These are phyloP conservation scores for Sarcophaga variegata DNA, from an alignment of 2,888 invertebrate species.

Conservation along the genomic window DNA sequence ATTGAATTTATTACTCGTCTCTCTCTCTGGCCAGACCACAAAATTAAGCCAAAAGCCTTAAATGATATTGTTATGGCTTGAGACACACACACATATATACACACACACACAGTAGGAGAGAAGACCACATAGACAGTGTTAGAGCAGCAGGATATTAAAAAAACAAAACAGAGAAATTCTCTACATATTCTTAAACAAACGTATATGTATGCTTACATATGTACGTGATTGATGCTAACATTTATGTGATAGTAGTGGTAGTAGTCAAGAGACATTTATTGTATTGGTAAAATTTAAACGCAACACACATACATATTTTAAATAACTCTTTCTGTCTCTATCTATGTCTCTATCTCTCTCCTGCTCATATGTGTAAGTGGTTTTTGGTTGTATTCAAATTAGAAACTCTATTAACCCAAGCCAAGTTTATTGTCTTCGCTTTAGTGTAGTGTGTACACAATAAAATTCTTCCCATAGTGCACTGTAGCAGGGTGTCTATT, in stretches of 20 bases:
- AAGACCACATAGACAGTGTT: not conserved
- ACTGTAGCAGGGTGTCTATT: no score
- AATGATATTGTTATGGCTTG: constrained; percentile 70
- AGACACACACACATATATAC: not conserved
- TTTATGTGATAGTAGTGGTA: no score
- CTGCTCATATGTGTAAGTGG: not conserved
- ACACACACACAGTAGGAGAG: not conserved
- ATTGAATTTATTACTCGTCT: constrained; percentile 12
- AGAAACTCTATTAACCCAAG: constrained; percentile 15
- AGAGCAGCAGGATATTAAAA: constrained; percentile 24
- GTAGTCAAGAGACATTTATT: no score
- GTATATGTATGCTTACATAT: no score
- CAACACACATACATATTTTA: not conserved
- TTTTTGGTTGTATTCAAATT: constrained; percentile 15
- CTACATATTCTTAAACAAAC: no score
- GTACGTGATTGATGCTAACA: no score
- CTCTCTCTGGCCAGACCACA: constrained; percentile 71
- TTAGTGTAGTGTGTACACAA: no score
- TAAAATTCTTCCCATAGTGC: no score
- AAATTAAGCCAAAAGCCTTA: constrained; percentile 72
- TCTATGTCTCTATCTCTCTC: not conserved
- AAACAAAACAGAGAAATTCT: no score
- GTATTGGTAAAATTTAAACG: not conserved
- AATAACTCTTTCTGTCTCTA: not conserved
- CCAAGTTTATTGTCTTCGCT: constrained; percentile 18